Base-by-base conservation (phyloP, 2,797 vertebrate species). In the Bradypus variegatus region DNA sequence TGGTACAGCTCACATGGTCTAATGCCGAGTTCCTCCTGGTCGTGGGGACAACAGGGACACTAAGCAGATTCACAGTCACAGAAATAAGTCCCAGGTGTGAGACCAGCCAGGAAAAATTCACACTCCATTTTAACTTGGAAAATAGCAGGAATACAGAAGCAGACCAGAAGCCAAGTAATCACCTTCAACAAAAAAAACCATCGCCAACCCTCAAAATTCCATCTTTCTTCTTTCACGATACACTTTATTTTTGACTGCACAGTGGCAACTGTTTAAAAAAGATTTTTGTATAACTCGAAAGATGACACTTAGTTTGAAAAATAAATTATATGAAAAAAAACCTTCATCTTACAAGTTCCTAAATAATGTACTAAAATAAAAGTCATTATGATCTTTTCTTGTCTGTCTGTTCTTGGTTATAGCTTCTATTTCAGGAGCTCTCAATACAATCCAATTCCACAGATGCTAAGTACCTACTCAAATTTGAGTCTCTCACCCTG, bases 51-150 rank as follows among this genome's bases (percentile, higher is more conserved):
- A n/a, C n/a, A n/a, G n/a, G n/a, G n/a, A 85, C 69, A 67, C 38
- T 62, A 89, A 85, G 91, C 87, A 36, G 78, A 94, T 82, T 92
- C 86, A 53, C 75, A 94, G 93, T 91, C 82, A 72, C 73, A 86
- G 83, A 77, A 69, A 48, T 55, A 92, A 45, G 48, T 60, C 36
- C 2, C 10, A 75, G 23, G 33, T 8, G 0, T 11, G 8, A 69
- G 58, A 18, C 11, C 33, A 72, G 73, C 83, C 91, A 91, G 89
- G 64, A 85, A 69, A 90, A 92, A 93, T 14, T 69, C 87, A 79
- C 6, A 36, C 23, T 91, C 72, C 50, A 85, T 81, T 73, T 80
- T 70, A 78, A 62, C 64, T 64, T 85, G 84, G 84, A 65, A 55
- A 78, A 91, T 94, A 80, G 36, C 55, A 92, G 69, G 60, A 86